Base-by-base conservation (phyloP, 2,113 vertebrate species). In the Thamnaconus septentrionalis region DNA sequence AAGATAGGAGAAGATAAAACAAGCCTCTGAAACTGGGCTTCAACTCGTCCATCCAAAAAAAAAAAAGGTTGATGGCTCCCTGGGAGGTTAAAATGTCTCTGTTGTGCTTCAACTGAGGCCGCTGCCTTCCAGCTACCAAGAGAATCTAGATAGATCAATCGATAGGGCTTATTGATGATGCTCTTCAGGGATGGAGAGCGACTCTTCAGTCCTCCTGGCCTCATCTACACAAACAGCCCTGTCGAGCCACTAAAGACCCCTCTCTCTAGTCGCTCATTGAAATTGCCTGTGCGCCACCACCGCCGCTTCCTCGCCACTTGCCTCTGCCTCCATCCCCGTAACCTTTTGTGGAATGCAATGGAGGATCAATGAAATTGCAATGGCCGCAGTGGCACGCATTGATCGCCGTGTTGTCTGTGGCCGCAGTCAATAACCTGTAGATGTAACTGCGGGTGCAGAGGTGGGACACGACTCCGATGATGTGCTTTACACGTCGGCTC, bases 331-430 rank as follows among this genome's bases (percentile, higher is more conserved):
- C 56, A 81, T 79, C 69, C 73, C 69, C 75, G 56, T 76, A 83
- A 89, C 85, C 78, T 85, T 90, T 86, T 84, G 59, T 81, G 73
- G 72, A 84, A 82, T 72, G 67, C 54, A 41, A 56, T 48, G 71
- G 12, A 61, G 53, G 77, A 89, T 91, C 85, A 76, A 90, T 91
- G 65, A 87, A 85, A 88, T 69, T 82, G 82, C 81, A 45, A 78
- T 67, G 64, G 62, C 51, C 66, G 41, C 61, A 82, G 77, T 69
- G 70, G 75, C 84, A 6, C 3, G 6, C 72, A 88, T 89, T 76
- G 89, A 91, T 86, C 18, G 56, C 7, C 71, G 53, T 31, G 69
- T 75, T 77, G 83, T 87, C 85, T 84, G 76, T 82, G 78, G 75
- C 73, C 81, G 72, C 45, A 77, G 84, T 90, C 87, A 81, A 89